These are phyloP conservation scores for Chrysolophus pictus DNA, from an alignment of 2,797 vertebrate species.

Conservation along the genomic window DNA sequence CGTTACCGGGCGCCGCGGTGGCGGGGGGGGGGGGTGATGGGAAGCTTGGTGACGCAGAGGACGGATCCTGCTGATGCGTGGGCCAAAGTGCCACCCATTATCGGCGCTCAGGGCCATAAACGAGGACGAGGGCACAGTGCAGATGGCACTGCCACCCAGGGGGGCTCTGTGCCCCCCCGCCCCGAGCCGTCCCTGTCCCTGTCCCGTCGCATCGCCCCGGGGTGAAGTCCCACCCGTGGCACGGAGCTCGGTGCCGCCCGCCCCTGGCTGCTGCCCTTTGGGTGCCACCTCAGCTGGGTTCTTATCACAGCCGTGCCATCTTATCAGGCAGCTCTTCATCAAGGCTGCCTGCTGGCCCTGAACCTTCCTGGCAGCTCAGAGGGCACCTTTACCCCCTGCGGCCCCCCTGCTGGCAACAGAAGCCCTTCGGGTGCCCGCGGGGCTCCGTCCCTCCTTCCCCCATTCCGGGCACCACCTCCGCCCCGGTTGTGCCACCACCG, in stretches of 20 bases:
- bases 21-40: too few relatives aligned
- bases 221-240: too few relatives aligned
- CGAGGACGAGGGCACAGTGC: accelerated
- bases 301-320: neutral
- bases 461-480: too few relatives aligned
- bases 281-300: too few relatives aligned
- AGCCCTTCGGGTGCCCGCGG: too few relatives aligned
- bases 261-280: too few relatives aligned
- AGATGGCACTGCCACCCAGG: neutral
- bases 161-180: too few relatives aligned
- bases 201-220: too few relatives aligned
- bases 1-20: neutral
- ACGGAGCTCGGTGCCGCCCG: too few relatives aligned
- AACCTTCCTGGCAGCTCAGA: neutral
- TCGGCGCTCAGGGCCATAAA: neutral
- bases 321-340: neutral
- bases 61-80: neutral
- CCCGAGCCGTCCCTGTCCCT: too few relatives aligned
- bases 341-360: neutral
- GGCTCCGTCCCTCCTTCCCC: too few relatives aligned
- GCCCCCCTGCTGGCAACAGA: neutral
- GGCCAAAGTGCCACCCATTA: slow-evolving; percentile 16
- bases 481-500: too few relatives aligned
- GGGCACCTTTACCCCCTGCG: neutral
- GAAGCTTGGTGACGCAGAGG: neutral